Base-by-base conservation (phyloP, 2,888 invertebrate species). In the Rhagonycha fulva region DNA sequence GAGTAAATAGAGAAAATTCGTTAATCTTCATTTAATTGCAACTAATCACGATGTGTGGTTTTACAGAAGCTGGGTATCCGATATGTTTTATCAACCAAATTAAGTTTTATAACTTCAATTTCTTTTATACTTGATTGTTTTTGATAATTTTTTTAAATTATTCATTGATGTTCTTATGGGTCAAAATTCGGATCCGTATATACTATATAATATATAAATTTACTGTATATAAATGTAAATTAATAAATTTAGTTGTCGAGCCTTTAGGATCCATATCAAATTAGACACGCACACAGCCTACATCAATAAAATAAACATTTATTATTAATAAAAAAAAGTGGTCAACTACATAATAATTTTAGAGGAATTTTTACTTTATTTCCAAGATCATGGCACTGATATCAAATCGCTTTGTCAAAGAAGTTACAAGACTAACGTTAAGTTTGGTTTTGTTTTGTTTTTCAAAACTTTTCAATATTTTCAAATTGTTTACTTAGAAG, bases 21-120 rank as follows among this genome's bases (percentile, higher is more conserved):
- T 78, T 80, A 79, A 81, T 81, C 78, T 77, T 76, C 78, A 79
- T 80, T 80, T 81, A 80, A 81, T 81, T 80, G 79, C 77, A 79
- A 79, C 79, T 80, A 79, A 80, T 81, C 79, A 77, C 75, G 76
- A 73, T 76, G 74, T 77, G 79, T 61, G 80, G 72, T 67, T 76
- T 70, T 76, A 68, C 47, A 71, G 62, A 76, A 74, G 77, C 75
- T 76, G 75, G 75, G 62, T 69, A 77, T 67, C 71, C 68, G 74
- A 79, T 79, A 79, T 79, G 78, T 78, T 75, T 71, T 75, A 72
- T 75, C 78, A 75, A 77, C 76, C 80, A 79, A 79, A 80, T 80
- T 80, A 80, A 79, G 80, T 78, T 80, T 80, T 80, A 79, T 74
- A 74, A 77, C 74, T 73, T 72, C 77, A 73, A 78, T 80, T 80